Evolutionary conservation across 2,797 vertebrate genomes (phyloP).

Genomic region (Sebastes matsubarae): DNA sequence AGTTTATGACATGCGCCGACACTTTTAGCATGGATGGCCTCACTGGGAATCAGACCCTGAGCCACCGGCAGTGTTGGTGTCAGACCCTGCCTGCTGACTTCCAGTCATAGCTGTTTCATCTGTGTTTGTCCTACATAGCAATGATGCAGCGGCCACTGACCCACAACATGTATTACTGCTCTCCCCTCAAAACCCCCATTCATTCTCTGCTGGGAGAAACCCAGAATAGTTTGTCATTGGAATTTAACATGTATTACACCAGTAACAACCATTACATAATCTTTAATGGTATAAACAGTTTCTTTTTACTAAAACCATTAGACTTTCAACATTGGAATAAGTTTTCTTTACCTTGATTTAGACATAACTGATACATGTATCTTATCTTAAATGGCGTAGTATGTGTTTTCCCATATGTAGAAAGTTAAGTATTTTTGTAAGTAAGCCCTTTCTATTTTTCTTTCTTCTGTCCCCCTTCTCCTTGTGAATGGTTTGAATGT

Average conservation of each 20-base stretch:
- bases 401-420: slow-evolving; percentile 91
- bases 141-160: slow-evolving; percentile 51
- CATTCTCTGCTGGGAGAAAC: slow-evolving; percentile 76
- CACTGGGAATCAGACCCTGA: slow-evolving; percentile 57
- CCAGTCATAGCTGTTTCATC: slow-evolving; percentile 66
- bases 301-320: slow-evolving; percentile 70
- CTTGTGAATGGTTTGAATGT: slow-evolving; percentile 97
- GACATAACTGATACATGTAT: slow-evolving; percentile 77
- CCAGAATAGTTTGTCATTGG: slow-evolving; percentile 98
- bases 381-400: slow-evolving; percentile 87
- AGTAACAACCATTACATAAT: slow-evolving; percentile 69
- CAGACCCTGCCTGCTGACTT: slow-evolving; percentile 41
- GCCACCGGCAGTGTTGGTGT: slow-evolving; percentile 53
- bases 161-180: slow-evolving; percentile 42
- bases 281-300: slow-evolving; percentile 58
- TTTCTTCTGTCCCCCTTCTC: slow-evolving; percentile 88
- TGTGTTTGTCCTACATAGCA: slow-evolving; percentile 68
- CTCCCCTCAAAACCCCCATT: slow-evolving; percentile 46
- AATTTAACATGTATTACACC: slow-evolving; percentile 80
- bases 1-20: slow-evolving; percentile 36
- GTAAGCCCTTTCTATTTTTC: slow-evolving; percentile 94
- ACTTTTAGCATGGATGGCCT: slow-evolving; percentile 48
- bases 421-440: slow-evolving; percentile 94
- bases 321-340: slow-evolving; percentile 83
- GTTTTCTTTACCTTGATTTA: slow-evolving; percentile 91